phyloP scores from a whole-genome alignment of 2,113 vertebrate genomes.

The Ictalurus furcatus region DNA sequence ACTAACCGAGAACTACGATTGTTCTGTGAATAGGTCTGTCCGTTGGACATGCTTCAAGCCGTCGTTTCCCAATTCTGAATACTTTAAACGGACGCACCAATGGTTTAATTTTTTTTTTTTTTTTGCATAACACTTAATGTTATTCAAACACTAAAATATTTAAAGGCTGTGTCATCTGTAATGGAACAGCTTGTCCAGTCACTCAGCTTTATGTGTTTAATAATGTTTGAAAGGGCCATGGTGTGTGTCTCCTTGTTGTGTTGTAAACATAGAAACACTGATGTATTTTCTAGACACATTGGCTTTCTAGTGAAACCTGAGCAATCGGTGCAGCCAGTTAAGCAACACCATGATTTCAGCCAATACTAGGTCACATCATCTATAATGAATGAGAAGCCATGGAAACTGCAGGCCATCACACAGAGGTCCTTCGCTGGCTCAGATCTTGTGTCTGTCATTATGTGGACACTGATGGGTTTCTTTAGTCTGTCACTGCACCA shows the following conservation, averaged over 20 bases:
- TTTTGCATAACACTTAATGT: background rate
- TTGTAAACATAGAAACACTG: background rate
- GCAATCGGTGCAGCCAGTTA: background rate
- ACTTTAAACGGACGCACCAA: background rate
- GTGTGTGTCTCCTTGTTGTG: background rate
- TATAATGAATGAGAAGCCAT: slow-evolving; percentile 49
- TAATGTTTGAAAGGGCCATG: background rate
- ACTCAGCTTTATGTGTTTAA: background rate
- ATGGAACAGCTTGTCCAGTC: background rate
- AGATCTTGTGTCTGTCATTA: slow-evolving; percentile 12
- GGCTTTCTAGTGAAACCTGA: slow-evolving; percentile 32
- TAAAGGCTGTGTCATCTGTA: background rate
- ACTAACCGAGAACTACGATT: background rate
- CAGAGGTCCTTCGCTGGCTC: slow-evolving; percentile 20
- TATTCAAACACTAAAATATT: background rate
- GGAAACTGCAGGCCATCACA: slow-evolving; percentile 31
- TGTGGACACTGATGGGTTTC: background rate
- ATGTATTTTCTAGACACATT: slow-evolving; percentile 1
- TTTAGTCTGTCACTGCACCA: background rate
- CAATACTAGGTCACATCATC: slow-evolving; percentile 43
- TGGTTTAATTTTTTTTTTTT: background rate
- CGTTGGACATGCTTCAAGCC: slow-evolving; percentile 8
- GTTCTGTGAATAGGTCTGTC: background rate
- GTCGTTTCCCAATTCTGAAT: slow-evolving; percentile 18
- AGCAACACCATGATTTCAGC: background rate